A percentile compares a stretch with the other conserved stretches of the same genome.
Evolutionary conservation across 2,888 invertebrate species (phyloP).

Genomic region (Papilio elwesi): DNA sequence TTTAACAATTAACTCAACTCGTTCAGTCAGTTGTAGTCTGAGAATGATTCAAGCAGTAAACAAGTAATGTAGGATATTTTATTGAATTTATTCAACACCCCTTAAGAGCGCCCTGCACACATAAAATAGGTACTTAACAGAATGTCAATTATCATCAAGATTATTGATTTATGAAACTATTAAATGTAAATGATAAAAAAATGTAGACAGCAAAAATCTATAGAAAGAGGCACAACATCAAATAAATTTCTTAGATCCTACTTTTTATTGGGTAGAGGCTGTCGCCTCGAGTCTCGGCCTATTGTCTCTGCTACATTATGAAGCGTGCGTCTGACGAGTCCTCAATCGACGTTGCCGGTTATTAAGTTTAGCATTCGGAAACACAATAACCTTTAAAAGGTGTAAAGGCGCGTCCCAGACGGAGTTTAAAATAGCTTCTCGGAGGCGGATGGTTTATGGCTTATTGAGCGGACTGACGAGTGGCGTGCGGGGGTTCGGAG

Average conservation of each 20-base stretch:
- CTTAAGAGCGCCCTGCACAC: too few species aligned
- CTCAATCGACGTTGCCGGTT: slow-evolving; percentile 43
- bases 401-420: slow-evolving; percentile 78
- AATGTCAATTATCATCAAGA: too few species aligned
- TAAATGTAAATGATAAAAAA: background rate
- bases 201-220: background rate
- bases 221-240: background rate
- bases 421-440: slow-evolving; percentile 80
- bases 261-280: slow-evolving; percentile 1
- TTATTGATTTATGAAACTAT: background rate
- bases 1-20: too few species aligned
- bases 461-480: slow-evolving; percentile 81
- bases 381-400: slow-evolving; percentile 83
- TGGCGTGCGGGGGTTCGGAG: slow-evolving; percentile 13
- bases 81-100: too few species aligned
- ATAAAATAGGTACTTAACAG: too few species aligned
- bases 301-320: slow-evolving; percentile 32
- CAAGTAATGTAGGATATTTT: too few species aligned
- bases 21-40: too few species aligned
- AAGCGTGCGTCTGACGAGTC: slow-evolving; percentile 25
- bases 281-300: slow-evolving; percentile 13
- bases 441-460: slow-evolving; percentile 83
- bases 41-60: too few species aligned
- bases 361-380: slow-evolving; percentile 68
- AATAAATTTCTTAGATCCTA: slow-evolving; percentile 11